Evolutionary conservation across 2,113 vertebrate genomes (phyloP).

Genomic region (Ictidomys tridecemlineatus): DNA sequence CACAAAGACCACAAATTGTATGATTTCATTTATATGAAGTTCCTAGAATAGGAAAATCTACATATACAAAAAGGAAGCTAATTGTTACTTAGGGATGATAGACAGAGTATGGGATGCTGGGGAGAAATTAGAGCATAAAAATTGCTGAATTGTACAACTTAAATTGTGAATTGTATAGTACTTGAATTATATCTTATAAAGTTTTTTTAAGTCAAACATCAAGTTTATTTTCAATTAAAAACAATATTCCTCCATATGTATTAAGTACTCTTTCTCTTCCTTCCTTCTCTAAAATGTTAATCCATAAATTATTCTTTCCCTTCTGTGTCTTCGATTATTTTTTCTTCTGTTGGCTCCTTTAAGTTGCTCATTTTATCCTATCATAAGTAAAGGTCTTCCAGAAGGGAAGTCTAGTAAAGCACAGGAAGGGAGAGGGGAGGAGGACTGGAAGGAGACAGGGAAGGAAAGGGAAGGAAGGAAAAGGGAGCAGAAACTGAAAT

Average conservation of each 20-base stretch:
- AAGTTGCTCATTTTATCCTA: neutral
- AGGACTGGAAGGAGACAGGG: no score
- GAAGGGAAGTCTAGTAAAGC: no score
- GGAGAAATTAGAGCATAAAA: neutral
- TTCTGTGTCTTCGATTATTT: neutral
- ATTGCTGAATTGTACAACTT: neutral
- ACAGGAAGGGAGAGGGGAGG: no score
- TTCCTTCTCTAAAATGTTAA: neutral
- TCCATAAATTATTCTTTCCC: neutral
- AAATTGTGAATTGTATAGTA: neutral
- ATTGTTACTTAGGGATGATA: neutral
- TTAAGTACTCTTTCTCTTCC: neutral
- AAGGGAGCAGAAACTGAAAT: no score
- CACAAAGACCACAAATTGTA: neutral
- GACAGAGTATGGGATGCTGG: neutral
- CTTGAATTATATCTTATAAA: neutral
- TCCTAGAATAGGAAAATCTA: neutral
- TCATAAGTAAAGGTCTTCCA: neutral
- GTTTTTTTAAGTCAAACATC: neutral
- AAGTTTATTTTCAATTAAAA: conserved; percentile 50
- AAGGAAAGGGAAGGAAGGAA: no score
- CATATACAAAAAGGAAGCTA: neutral
- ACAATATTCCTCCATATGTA: neutral
- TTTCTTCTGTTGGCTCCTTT: neutral
- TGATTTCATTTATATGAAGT: neutral